Evolutionary conservation across 2,888 invertebrate species (phyloP), one percentile per base, ranked within the genome.

Genomic region (Pseudococcus jackbeardsleyi): DNA sequence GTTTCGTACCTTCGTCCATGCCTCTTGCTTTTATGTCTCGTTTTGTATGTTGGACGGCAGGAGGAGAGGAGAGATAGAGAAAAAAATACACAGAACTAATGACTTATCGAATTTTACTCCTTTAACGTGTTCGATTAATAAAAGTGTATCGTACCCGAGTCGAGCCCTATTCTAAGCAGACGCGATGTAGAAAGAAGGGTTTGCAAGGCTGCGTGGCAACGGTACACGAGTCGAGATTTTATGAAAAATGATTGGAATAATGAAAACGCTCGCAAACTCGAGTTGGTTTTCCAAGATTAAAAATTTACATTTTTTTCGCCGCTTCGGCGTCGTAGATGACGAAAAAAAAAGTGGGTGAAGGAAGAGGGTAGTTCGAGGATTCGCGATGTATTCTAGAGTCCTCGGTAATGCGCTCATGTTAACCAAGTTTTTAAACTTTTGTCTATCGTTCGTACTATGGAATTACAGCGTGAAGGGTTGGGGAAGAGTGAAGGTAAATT

Each of bases 211-310:
- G 59, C 6, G 59, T 9, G 19, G 59, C 19, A 59, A 1, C 19
- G 19, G 59, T 19, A 8, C 33, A 33, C 64, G 64, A 54, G 22
- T 72, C 68, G 68, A 72, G 68, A 72, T 72, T 72, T 72, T 33
- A 33, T 72, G 68, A 72, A 72, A 72, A 72, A 72, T 72, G 68
- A 72, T 72, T 72, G 68, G 33, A 72, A 72, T 72, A 72, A 72
- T 72, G 68, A 72, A 72, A 72, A 26, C 22, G 68, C 68, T 59
- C 15, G 33, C 19, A 59, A 59, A 59, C 59, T 19, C 59, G 15
- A 19, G 68, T 33, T 12, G 22, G 22, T 72, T 72, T 72, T 26
- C 9, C 68, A 26, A 72, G 68, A 72, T 72, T 72, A 72, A 26
- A 72, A 72, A 33, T 72, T 72, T 72, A 72, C 26, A 26, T 72